A percentile compares a stretch with the other conserved stretches of the same genome.
Conservation (phyloP, 2,113 vertebrate species). For the Corydoras maculifer region DNA sequence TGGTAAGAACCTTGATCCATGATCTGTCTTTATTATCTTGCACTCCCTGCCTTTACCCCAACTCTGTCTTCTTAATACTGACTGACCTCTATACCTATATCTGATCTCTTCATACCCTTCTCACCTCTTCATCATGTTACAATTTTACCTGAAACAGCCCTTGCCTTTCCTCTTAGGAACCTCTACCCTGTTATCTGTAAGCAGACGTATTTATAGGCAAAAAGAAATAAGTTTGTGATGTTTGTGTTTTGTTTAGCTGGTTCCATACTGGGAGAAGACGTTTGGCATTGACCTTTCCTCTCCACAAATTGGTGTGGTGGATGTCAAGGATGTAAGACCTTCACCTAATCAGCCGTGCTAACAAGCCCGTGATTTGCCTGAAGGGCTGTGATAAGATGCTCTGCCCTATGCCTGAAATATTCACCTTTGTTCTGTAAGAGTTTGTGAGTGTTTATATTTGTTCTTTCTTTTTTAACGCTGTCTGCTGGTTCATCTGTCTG, state of each 20-base stretch:
- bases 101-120: too few species aligned
- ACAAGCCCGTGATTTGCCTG: slow-evolving; percentile 17
- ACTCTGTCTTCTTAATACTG: too few species aligned
- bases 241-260: slow-evolving; percentile 61
- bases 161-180: too few species aligned
- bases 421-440: slow-evolving; percentile 18
- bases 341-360: slow-evolving; percentile 2
- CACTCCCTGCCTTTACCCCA: too few species aligned
- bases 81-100: too few species aligned
- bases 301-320: slow-evolving; percentile 85
- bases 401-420: slow-evolving; percentile 12
- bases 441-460: slow-evolving; percentile 5
- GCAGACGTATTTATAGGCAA: background rate
- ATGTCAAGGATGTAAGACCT: slow-evolving; percentile 80
- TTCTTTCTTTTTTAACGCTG: background rate
- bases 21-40: too few species aligned
- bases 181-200: too few species aligned
- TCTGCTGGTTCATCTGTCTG: background rate
- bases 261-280: slow-evolving; percentile 90
- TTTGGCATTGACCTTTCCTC: slow-evolving; percentile 79
- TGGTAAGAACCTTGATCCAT: slow-evolving; percentile 62
- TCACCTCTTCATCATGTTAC: too few species aligned
- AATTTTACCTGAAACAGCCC: too few species aligned
- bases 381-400: slow-evolving; percentile 15
- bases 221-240: background rate